These are phyloP conservation scores for Aegotheles bennettii DNA, from an alignment of 2,113 vertebrate genomes.

Conservation along the genomic window DNA sequence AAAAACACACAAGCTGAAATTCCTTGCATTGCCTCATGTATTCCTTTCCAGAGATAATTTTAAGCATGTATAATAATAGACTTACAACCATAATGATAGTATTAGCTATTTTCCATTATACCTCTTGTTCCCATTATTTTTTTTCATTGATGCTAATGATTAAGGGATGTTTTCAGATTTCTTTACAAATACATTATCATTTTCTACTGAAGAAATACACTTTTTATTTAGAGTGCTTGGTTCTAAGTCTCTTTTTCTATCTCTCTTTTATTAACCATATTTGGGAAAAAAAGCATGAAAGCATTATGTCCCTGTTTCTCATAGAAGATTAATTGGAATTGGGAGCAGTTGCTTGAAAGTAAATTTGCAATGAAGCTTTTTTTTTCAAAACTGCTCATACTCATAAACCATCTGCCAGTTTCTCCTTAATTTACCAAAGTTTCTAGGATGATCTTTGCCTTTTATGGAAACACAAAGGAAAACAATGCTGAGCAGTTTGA, in stretches of 20 bases:
- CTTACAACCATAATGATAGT: neutral
- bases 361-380: constrained; percentile 16
- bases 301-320: neutral
- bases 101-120: neutral
- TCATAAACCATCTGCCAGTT: constrained; percentile 46
- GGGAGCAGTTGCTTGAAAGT: constrained; percentile 26
- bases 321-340: constrained; percentile 8
- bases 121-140: neutral
- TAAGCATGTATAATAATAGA: neutral
- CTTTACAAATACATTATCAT: neutral
- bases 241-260: neutral
- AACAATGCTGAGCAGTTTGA: neutral
- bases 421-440: neutral
- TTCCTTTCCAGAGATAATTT: neutral
- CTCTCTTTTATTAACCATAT: neutral
- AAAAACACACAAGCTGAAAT: neutral
- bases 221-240: neutral
- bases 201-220: neutral
- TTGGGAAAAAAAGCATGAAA: neutral
- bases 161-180: neutral
- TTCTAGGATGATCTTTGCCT: constrained; percentile 13
- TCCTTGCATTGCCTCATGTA: neutral
- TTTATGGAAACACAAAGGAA: neutral
- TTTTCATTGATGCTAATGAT: neutral
- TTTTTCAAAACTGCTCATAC: constrained; percentile 25